A percentile compares a stretch with the other conserved stretches of the same genome.
phyloP scores from a whole-genome alignment of 1,140 invertebrate genomes.

The Tribolium castaneum region DNA sequence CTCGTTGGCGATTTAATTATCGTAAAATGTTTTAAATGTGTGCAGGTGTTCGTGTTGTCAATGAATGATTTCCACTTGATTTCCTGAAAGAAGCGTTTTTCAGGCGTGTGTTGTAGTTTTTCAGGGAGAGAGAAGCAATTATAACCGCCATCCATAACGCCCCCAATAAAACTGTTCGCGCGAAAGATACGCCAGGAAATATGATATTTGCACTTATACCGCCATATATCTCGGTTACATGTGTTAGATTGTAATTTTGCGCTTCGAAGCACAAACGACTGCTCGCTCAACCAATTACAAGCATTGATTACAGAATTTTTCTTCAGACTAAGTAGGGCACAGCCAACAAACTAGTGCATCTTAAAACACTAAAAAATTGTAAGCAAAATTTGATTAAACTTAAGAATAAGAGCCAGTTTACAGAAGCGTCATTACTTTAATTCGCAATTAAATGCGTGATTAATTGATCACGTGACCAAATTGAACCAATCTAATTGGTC shows the following conservation, averaged over 20 bases:
- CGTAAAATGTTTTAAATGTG: neutral
- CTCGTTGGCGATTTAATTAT: constrained; percentile 32
- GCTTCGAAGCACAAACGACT: neutral
- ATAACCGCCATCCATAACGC: constrained; percentile 55
- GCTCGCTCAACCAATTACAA: constrained; percentile 8
- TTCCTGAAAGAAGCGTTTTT: neutral
- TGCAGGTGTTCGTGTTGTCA: constrained; percentile 27
- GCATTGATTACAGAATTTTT: constrained; percentile 30
- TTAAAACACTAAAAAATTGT: too few species aligned
- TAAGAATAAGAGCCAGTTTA: too few species aligned
- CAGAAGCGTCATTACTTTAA: too few species aligned
- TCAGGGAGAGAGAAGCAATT: constrained; percentile 50
- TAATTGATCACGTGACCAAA: too few species aligned
- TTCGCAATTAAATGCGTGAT: too few species aligned
- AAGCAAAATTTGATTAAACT: too few species aligned
- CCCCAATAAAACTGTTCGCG: constrained; percentile 55
- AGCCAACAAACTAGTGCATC: too few species aligned
- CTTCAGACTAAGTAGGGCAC: neutral
- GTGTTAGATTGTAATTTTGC: constrained; percentile 40
- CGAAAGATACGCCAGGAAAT: constrained; percentile 55
- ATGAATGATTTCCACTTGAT: constrained; percentile 7
- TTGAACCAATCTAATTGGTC: too few species aligned
- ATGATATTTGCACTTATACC: constrained; percentile 59
- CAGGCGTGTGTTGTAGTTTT: neutral
- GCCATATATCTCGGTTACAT: constrained; percentile 56